Conservation (phyloP, 2,888 invertebrate species). For the Perithous albicinctus region DNA sequence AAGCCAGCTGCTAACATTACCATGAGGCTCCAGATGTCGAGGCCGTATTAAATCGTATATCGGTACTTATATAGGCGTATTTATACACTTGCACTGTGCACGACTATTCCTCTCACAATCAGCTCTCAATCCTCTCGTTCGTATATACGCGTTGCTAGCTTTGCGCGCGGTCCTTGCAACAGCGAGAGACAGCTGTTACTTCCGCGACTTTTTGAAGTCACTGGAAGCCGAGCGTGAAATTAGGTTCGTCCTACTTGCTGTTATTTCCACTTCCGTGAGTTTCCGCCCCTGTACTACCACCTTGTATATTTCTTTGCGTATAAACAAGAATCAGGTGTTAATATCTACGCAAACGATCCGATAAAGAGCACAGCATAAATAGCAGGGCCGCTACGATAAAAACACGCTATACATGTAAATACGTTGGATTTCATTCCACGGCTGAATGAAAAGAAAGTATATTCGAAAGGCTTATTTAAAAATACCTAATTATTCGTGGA, state of each 20-base stretch:
- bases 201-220: constrained; percentile 38
- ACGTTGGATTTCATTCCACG: neutral
- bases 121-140: constrained; percentile 3
- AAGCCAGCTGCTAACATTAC: constrained; percentile 1
- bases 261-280: constrained; percentile 42
- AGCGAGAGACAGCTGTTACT: constrained; percentile 42
- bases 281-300: constrained; percentile 5
- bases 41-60: constrained; percentile 8
- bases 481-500: no score
- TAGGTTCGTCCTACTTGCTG: constrained; percentile 45
- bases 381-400: constrained; percentile 11
- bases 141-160: constrained; percentile 1
- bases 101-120: neutral
- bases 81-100: neutral
- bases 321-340: constrained; percentile 45
- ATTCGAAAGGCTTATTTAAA: no score
- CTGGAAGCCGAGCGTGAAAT: constrained; percentile 61
- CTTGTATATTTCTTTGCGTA: neutral
- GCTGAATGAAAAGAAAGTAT: no score
- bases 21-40: neutral
- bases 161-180: neutral
- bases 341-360: constrained; percentile 28
- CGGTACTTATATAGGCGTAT: neutral
- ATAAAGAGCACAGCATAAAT: no score
- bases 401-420: neutral